These are phyloP conservation scores for Centropyge bicolor DNA, from an alignment of 2,797 vertebrate genomes.

Conservation along the genomic window DNA sequence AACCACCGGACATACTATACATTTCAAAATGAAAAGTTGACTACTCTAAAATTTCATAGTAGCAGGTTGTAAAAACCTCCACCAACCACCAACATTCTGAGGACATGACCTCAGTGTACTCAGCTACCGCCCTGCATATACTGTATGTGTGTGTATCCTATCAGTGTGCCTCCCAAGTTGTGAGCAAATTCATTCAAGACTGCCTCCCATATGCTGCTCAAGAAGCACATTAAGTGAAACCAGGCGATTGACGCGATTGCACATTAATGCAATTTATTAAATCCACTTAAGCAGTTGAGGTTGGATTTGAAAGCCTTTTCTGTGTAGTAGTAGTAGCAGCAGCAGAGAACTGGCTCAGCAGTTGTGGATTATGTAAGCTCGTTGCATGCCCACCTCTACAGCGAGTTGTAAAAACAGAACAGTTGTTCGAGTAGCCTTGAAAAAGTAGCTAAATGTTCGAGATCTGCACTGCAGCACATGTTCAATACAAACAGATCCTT, in stretches of 20 bases:
- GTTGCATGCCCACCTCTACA: constrained; percentile 19
- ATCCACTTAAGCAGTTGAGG: background rate
- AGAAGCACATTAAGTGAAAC: background rate
- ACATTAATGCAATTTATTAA: background rate
- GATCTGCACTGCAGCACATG: constrained; percentile 29
- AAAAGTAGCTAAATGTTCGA: constrained; percentile 33
- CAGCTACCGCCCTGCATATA: too few relatives aligned
- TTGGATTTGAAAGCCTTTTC: constrained; percentile 4
- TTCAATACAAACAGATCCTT: constrained; percentile 38
- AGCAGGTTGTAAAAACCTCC: background rate
- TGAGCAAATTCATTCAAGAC: background rate
- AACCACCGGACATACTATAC: too few relatives aligned
- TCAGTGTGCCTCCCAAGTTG: background rate
- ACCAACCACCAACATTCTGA: background rate
- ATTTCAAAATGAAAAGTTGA: background rate
- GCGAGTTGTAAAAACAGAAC: constrained; percentile 45
- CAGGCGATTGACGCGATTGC: background rate
- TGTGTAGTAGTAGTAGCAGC: constrained; percentile 10
- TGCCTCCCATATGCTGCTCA: background rate
- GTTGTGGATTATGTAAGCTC: constrained; percentile 35
- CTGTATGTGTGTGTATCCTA: too few relatives aligned
- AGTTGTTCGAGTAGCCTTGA: constrained; percentile 40
- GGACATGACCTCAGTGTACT: too few relatives aligned
- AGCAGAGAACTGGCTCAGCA: constrained; percentile 29
- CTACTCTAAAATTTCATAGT: background rate